Evolutionary conservation across 2,797 vertebrate genomes (phyloP), one percentile per base, ranked within the genome.

Genomic region (Silurus aristotelis): DNA sequence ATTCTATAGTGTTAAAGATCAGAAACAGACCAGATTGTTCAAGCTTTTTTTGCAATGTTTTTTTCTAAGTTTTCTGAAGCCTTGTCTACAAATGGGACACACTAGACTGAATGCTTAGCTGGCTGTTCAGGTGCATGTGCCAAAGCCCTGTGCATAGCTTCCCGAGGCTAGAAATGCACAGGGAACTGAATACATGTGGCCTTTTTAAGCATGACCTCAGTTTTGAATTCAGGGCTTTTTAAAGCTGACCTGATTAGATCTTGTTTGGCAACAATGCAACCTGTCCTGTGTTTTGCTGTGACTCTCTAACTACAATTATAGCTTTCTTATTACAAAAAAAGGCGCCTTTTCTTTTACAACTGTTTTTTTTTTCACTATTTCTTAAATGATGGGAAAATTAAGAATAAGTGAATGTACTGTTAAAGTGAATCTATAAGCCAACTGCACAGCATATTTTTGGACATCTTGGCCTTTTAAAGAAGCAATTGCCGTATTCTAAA

Each of bases 381-480:
- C 79, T 46, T 20, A 27, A 80, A 12, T 70, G 66, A 70, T 70
- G 31, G 52, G 38, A 79, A 56, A 85, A 80, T 70, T 80, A 80
- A 63, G 77, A 80, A 31, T 27, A 82, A 81, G 5, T 75, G 61
- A 58, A 17, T 15, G 38, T 22, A 67, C 27, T 71, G 84, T 60
- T 71, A 46, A 76, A 67, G 48, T 67, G 52, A 86, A 61, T 77
- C 31, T 86, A 77, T 55, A 25, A 55, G 19, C 20, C 60, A 61
- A 55, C 31, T 56, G 56, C 19, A 63, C 17, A n/a, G 56, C 80
- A 86, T 60, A 78, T 83, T 83, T 83, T 25, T 83, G 46, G 85
- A 79, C 73, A 83, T 78, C 73, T 83, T 86, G 85, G 80, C 85
- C 81, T 83, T 86, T 85, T 63, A 43, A 76, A 25, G 66, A 67